Evolutionary conservation across 2,797 vertebrate genomes (phyloP).

Genomic region (Smutsia gigantea): DNA sequence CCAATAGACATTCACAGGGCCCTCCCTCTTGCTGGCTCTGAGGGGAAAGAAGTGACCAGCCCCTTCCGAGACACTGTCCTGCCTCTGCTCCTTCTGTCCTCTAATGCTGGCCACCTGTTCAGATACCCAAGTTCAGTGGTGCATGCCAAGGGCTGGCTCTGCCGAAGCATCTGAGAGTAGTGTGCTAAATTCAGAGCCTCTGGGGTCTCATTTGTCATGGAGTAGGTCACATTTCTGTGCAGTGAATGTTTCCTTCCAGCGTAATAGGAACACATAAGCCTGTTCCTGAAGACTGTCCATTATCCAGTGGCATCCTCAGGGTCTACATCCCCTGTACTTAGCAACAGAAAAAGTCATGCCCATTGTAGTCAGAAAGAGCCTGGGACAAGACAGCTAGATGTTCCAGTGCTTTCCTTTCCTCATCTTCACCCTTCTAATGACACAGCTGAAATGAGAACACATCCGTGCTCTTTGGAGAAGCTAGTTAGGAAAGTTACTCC

Average conservation of each 20-base stretch:
- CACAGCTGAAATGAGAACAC: neutral
- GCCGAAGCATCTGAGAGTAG: neutral
- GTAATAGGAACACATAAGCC: slow-evolving; percentile 64
- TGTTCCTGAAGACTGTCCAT: slow-evolving; percentile 15
- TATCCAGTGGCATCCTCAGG: neutral
- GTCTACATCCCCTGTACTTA: neutral
- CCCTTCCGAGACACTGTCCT: neutral
- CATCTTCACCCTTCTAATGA: neutral
- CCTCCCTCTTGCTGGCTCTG: neutral
- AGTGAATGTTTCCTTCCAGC: slow-evolving; percentile 48
- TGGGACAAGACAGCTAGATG: neutral
- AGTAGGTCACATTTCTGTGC: slow-evolving; percentile 57
- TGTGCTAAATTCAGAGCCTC: slow-evolving; percentile 60
- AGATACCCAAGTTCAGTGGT: neutral
- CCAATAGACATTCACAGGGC: neutral
- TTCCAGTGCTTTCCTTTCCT: neutral
- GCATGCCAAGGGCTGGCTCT: slow-evolving; percentile 8
- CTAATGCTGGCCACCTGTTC: slow-evolving; percentile 46
- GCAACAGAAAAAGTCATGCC: neutral
- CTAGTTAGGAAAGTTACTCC: no score
- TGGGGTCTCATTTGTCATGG: slow-evolving; percentile 16
- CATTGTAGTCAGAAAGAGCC: neutral
- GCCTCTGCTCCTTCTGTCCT: neutral
- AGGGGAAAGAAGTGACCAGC: neutral
- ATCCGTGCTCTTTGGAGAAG: neutral